Percentiles rank a stretch among this genome's conserved stretches.
Conservation (phyloP, 2,113 vertebrate species). For the Danionella cerebrum region DNA sequence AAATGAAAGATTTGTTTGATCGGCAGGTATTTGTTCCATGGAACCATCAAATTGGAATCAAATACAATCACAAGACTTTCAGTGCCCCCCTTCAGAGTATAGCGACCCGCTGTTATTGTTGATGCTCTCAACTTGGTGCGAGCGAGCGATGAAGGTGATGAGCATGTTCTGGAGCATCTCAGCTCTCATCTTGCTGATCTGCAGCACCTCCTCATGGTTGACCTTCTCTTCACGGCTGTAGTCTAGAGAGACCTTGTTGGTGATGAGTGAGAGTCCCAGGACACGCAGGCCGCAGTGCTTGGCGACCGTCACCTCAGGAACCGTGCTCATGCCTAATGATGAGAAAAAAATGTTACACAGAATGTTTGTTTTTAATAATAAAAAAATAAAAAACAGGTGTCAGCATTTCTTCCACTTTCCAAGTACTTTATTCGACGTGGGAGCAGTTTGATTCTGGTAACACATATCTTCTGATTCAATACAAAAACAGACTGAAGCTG, state of each 20-base stretch:
- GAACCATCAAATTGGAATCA: too few species aligned
- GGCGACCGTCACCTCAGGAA: constrained; percentile 62
- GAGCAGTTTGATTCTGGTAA: too few species aligned
- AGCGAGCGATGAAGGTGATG: constrained; percentile 47
- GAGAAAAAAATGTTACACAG: neutral
- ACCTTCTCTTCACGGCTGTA: constrained; percentile 60
- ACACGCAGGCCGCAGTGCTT: constrained; percentile 61
- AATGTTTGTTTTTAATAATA: too few species aligned
- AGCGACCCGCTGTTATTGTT: constrained; percentile 21
- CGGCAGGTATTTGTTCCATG: too few species aligned
- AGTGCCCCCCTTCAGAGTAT: neutral
- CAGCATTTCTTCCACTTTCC: too few species aligned
- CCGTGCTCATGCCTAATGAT: constrained; percentile 60
- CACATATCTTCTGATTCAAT: too few species aligned
- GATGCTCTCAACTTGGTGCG: constrained; percentile 45
- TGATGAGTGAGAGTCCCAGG: constrained; percentile 63
- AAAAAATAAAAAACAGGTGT: too few species aligned
- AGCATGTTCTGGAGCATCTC: constrained; percentile 56
- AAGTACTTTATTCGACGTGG: too few species aligned
- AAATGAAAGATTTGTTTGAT: too few species aligned
- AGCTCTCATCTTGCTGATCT: constrained; percentile 58
- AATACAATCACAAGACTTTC: neutral
- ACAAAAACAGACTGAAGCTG: too few species aligned
- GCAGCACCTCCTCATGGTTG: constrained; percentile 60
- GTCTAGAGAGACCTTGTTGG: constrained; percentile 62